Evolutionary conservation across 2,797 vertebrate species (phyloP).

Genomic region (Astyanax mexicanus): DNA sequence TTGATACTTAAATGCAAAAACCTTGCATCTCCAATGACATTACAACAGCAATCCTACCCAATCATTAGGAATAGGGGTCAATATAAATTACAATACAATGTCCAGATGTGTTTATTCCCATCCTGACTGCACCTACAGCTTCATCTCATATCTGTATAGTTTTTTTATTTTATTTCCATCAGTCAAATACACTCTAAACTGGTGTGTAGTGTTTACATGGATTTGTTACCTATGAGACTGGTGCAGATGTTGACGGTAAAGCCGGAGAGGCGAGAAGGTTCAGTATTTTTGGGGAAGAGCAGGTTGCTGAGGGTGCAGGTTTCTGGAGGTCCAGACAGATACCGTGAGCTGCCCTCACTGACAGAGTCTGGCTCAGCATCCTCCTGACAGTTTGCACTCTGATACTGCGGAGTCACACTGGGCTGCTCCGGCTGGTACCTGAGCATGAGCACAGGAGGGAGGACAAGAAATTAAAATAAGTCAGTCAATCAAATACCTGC

Average conservation of each 20-base stretch:
- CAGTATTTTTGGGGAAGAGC: constrained; percentile 78
- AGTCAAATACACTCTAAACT: background rate
- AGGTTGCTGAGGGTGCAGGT: constrained; percentile 76
- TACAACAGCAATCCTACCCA: too few species aligned
- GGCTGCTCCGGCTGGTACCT: constrained; percentile 93
- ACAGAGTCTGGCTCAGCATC: constrained; percentile 80
- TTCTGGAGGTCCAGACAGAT: constrained; percentile 78
- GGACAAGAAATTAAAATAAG: background rate
- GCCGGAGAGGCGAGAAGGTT: constrained; percentile 87
- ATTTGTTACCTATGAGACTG: constrained; percentile 83
- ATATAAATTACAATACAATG: too few species aligned
- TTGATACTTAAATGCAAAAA: too few species aligned
- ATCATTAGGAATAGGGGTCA: too few species aligned
- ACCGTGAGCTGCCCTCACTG: constrained; percentile 79
- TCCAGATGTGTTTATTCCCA: too few species aligned
- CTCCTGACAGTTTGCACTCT: constrained; percentile 88
- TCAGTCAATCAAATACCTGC: background rate
- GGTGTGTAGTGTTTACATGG: background rate
- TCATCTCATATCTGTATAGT: too few species aligned
- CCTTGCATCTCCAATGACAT: too few species aligned
- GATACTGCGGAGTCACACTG: constrained; percentile 79
- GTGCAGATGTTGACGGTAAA: constrained; percentile 84
- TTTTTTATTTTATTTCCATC: too few species aligned
- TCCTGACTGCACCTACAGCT: too few species aligned
- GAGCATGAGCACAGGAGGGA: constrained; percentile 18